phyloP scores from a whole-genome alignment of 2,888 invertebrate species.

The Rhopalosiphum nymphaeae region DNA sequence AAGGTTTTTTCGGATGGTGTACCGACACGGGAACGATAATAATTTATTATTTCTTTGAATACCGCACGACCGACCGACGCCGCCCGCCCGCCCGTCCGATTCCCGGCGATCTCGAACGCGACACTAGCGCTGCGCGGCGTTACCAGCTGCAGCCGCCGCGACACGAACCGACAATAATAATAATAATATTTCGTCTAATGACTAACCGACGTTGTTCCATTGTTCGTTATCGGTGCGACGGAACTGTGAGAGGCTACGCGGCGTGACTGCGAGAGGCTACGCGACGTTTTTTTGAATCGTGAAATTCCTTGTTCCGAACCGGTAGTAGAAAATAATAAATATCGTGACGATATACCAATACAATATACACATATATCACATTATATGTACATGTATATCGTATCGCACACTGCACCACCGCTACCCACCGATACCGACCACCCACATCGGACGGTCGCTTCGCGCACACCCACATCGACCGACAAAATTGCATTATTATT shows the following conservation, averaged over 20 bases:
- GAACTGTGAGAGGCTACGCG: background rate
- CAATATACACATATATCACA: background rate
- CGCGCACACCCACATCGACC: background rate
- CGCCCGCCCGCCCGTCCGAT: background rate
- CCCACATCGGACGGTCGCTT: background rate
- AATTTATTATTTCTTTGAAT: conserved; percentile 2
- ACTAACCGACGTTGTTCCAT: no score
- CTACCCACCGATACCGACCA: background rate
- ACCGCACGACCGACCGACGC: background rate
- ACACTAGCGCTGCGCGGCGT: background rate
- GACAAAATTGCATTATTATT: background rate
- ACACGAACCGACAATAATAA: background rate
- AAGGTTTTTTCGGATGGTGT: conserved; percentile 10
- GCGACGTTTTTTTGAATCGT: background rate
- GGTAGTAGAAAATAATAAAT: background rate
- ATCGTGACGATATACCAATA: no score
- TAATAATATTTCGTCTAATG: no score
- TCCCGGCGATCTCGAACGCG: no score
- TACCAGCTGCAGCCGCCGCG: background rate
- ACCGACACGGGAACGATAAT: background rate
- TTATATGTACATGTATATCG: background rate
- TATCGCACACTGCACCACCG: background rate
- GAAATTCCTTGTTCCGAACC: background rate
- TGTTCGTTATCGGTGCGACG: background rate
- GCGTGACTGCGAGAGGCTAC: background rate